Conservation (phyloP, 2,113 vertebrate species). For the Pseudopipra pipra region DNA sequence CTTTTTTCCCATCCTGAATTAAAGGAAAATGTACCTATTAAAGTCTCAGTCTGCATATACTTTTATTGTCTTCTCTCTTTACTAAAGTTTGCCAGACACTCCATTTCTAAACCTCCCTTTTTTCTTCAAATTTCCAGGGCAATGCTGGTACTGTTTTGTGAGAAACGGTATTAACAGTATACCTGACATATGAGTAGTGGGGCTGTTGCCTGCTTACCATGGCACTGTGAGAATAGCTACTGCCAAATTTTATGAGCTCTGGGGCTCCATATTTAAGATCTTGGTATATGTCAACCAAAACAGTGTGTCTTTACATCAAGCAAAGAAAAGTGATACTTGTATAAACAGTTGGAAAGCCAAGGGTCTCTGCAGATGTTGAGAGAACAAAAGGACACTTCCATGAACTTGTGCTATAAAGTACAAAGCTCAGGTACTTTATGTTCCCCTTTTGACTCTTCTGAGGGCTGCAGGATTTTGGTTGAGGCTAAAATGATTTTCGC, state of each 20-base stretch:
- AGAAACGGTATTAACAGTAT: neutral
- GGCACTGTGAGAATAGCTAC: neutral
- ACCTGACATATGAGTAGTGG: neutral
- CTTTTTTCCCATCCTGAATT: neutral
- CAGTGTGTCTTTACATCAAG: neutral
- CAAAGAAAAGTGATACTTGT: neutral
- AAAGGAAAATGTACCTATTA: neutral
- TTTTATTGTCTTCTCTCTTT: neutral
- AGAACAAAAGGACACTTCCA: neutral
- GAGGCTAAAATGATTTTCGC: neutral
- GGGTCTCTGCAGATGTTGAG: neutral
- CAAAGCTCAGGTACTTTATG: neutral
- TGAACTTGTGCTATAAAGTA: neutral
- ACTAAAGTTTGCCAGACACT: neutral
- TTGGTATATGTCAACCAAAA: neutral
- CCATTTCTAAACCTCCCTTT: neutral
- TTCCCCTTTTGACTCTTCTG: neutral
- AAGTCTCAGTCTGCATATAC: neutral
- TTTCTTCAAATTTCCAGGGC: neutral
- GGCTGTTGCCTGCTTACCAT: neutral
- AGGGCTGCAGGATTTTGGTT: neutral
- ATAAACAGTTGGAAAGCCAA: neutral
- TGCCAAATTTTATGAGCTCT: neutral
- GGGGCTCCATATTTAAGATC: neutral
- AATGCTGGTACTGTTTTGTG: neutral